Conservation (phyloP, 2,888 invertebrate genomes). For the Calephelis perditalis region DNA sequence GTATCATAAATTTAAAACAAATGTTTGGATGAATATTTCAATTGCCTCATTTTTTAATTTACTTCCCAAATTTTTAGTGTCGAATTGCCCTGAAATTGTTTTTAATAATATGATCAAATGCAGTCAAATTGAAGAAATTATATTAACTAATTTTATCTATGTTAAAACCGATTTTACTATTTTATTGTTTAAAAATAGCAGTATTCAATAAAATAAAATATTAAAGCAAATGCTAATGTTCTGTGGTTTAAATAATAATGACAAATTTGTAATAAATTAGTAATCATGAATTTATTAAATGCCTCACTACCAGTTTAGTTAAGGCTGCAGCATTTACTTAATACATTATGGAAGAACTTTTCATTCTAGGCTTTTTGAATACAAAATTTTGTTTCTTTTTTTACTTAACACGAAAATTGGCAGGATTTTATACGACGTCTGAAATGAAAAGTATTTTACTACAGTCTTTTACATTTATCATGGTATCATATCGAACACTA, state of each 20-base stretch:
- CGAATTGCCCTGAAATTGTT: too few species aligned
- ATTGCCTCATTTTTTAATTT: too few species aligned
- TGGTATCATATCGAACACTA: constrained; percentile 16
- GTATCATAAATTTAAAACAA: too few species aligned
- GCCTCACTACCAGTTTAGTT: constrained; percentile 11
- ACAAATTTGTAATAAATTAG: too few species aligned
- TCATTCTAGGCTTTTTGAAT: constrained; percentile 52
- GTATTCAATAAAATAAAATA: too few species aligned
- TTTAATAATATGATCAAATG: too few species aligned
- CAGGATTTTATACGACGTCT: constrained; percentile 50
- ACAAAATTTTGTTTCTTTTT: constrained; percentile 35
- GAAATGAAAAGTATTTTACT: constrained; percentile 56
- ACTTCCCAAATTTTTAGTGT: too few species aligned
- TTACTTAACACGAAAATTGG: constrained; percentile 39
- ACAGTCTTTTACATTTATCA: constrained; percentile 15
- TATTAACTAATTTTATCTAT: background rate
- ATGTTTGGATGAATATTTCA: too few species aligned
- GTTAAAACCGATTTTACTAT: background rate
- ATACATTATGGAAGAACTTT: constrained; percentile 35
- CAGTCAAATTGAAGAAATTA: too few species aligned
- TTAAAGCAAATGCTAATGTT: too few species aligned
- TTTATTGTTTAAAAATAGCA: too few species aligned
- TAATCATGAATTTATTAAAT: background rate
- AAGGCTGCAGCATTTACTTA: constrained; percentile 17
- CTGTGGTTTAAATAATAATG: too few species aligned